Percentiles rank a stretch among this genome's conserved stretches.
Conservation (phyloP, 2,797 vertebrate genomes). For the Eupleurogrammus muticus region DNA sequence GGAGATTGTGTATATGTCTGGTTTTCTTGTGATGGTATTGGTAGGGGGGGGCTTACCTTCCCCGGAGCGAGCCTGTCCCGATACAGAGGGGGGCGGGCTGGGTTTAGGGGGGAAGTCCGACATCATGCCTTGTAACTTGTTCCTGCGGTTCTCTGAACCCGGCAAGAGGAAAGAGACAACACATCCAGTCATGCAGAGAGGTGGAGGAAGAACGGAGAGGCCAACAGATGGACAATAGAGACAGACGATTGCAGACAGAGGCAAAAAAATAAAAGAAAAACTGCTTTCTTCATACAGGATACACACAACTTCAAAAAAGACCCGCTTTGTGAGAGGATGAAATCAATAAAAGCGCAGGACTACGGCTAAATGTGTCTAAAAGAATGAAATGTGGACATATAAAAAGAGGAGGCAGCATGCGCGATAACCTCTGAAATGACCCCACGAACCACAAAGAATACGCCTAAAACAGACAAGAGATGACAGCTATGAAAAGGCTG, state of each 20-base stretch:
- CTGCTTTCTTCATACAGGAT: constrained; percentile 42
- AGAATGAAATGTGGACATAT: constrained; percentile 60
- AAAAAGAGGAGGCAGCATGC: constrained; percentile 69
- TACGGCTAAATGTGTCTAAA: constrained; percentile 46
- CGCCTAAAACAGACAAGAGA: constrained; percentile 55
- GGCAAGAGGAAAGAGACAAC: constrained; percentile 74
- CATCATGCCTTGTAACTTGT: constrained; percentile 91
- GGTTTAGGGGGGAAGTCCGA: constrained; percentile 90
- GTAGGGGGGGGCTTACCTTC: constrained; percentile 84
- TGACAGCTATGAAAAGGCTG: constrained; percentile 65
- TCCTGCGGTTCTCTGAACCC: constrained; percentile 89
- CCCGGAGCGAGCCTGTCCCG: constrained; percentile 85
- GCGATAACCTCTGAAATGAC: constrained; percentile 57
- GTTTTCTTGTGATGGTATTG: constrained; percentile 3
- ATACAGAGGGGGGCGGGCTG: constrained; percentile 82
- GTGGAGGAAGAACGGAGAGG: constrained; percentile 38
- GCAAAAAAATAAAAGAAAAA: constrained; percentile 26
- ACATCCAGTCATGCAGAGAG: constrained; percentile 76
- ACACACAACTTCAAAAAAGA: constrained; percentile 18
- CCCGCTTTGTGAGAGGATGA: constrained; percentile 24
- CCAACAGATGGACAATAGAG: constrained; percentile 52
- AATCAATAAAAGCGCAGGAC: constrained; percentile 38
- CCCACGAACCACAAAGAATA: constrained; percentile 45
- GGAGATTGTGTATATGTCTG: background rate
- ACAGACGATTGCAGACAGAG: constrained; percentile 39